Percentiles rank a stretch among this genome's conserved stretches.
Evolutionary conservation across 53 echinoderm and acorn worm genomes (phyloP).

Genomic region (Zoroaster sp.): DNA sequence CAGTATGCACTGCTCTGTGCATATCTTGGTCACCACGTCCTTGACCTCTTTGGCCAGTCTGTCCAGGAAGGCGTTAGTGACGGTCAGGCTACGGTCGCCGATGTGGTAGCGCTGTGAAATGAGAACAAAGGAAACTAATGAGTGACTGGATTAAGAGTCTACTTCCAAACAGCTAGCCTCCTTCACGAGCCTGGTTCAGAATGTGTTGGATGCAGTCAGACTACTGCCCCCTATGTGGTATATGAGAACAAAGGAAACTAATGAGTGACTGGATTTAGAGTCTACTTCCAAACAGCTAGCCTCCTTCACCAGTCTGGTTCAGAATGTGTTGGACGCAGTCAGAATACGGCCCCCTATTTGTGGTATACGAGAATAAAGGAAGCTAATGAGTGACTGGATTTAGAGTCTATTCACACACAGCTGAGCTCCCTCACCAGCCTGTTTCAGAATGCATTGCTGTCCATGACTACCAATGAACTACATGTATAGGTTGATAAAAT

Average conservation of each 20-base stretch:
- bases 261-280: background rate
- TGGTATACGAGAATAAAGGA: too few relatives aligned
- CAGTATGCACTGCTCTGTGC: conserved; percentile 93
- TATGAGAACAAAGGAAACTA: background rate
- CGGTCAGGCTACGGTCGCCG: conserved; percentile 94
- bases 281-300: background rate
- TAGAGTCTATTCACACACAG: background rate
- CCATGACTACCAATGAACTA: too few relatives aligned
- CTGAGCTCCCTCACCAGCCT: background rate
- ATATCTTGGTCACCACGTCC: conserved; percentile 95
- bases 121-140: background rate
- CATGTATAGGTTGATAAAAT: too few relatives aligned
- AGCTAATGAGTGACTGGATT: background rate
- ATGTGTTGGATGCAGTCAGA: too few relatives aligned
- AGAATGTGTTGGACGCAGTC: background rate
- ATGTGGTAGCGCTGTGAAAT: conserved; percentile 87
- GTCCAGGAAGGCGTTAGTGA: conserved; percentile 96
- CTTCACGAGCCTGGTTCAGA: background rate
- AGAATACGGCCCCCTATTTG: too few relatives aligned
- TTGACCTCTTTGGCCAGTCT: conserved; percentile 94
- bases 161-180: background rate
- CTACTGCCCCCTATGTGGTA: background rate
- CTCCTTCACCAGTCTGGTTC: background rate
- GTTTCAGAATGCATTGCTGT: too few relatives aligned
- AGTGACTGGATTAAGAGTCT: background rate